Evolutionary conservation across 2,113 vertebrate genomes (phyloP).

Genomic region (Jacana jacana): DNA sequence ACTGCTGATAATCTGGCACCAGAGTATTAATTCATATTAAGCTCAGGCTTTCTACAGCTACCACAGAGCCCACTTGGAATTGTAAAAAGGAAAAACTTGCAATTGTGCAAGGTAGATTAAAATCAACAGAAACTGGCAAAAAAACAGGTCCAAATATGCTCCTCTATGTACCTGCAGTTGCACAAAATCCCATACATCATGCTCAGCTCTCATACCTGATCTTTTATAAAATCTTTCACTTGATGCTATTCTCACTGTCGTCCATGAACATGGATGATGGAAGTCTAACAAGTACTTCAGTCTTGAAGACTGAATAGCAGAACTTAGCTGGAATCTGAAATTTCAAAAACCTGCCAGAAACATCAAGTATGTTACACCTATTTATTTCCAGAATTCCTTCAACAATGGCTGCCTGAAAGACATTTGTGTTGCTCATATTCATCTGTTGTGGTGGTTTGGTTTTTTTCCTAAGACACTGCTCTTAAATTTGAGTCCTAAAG

Average conservation of each 20-base stretch:
- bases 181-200: not conserved
- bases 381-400: not conserved
- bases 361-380: not conserved
- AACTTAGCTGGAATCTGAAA: not conserved
- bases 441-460: not conserved
- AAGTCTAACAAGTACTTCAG: not conserved
- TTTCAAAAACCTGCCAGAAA: not conserved
- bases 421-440: not conserved
- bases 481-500: not conserved
- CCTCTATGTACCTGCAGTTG: not conserved
- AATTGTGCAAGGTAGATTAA: not conserved
- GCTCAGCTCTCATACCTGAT: not conserved
- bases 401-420: not conserved
- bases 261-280: not conserved
- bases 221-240: not conserved
- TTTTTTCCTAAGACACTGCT: not conserved
- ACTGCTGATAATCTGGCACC: not conserved
- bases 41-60: not conserved
- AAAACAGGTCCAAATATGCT: not conserved
- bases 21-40: not conserved
- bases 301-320: not conserved
- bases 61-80: not conserved
- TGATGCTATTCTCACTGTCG: not conserved
- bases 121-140: not conserved
- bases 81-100: not conserved